Conservation (phyloP, 2,888 invertebrate genomes). For the Cataglyphis cursor region DNA sequence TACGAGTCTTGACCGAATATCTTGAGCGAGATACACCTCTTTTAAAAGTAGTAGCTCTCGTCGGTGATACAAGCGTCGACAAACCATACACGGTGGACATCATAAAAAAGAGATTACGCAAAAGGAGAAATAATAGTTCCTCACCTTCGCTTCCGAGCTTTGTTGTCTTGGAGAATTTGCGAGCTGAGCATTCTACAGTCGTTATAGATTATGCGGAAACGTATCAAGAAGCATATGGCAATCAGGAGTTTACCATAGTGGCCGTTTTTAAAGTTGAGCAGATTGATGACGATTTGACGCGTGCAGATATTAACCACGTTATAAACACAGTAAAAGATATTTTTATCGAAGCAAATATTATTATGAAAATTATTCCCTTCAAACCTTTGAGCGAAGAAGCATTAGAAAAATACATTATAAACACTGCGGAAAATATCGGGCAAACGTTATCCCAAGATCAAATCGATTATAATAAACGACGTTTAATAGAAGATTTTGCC, state of each 20-base stretch:
- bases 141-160: conserved; percentile 76
- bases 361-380: conserved; percentile 74
- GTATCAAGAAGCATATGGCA: neutral
- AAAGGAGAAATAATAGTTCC: conserved; percentile 65
- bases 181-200: conserved; percentile 70
- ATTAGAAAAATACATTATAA: conserved; percentile 79
- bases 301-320: too few relatives aligned
- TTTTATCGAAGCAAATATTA: conserved; percentile 45
- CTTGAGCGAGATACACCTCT: conserved; percentile 45
- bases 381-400: conserved; percentile 71
- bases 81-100: conserved; percentile 82
- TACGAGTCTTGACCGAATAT: conserved; percentile 67
- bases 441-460: conserved; percentile 71
- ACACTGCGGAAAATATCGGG: conserved; percentile 73
- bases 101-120: conserved; percentile 75
- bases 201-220: conserved; percentile 64
- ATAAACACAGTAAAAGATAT: too few relatives aligned
- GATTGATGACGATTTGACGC: too few relatives aligned
- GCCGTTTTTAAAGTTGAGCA: too few relatives aligned
- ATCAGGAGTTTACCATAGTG: too few relatives aligned
- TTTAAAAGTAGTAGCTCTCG: conserved; percentile 57
- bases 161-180: conserved; percentile 82
- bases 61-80: conserved; percentile 84
- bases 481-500: conserved; percentile 74
- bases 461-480: conserved; percentile 71